Percentiles rank a stretch among this genome's conserved stretches.
Evolutionary conservation across 1,140 invertebrate species (phyloP).

Genomic region (Liolophura sinensis): DNA sequence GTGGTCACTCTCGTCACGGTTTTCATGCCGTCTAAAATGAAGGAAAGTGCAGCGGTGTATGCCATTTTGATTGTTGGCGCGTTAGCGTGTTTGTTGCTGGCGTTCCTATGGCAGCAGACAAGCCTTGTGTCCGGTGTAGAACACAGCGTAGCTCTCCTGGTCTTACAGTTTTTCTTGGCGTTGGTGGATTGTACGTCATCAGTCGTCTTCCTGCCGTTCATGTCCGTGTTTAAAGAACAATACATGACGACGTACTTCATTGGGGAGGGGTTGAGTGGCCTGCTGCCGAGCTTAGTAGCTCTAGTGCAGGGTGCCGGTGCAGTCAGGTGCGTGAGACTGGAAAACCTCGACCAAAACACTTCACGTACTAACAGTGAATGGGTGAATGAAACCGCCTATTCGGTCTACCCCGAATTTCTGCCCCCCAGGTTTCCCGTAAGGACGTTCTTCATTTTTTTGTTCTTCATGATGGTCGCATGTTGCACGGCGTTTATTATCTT

Average conservation of each 20-base stretch:
- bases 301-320: constrained; percentile 76
- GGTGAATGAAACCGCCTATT: constrained; percentile 14
- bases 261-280: constrained; percentile 82
- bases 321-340: constrained; percentile 60
- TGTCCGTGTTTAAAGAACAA: constrained; percentile 74
- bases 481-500: constrained; percentile 58
- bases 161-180: constrained; percentile 78
- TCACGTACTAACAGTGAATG: constrained; percentile 1
- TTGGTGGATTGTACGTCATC: constrained; percentile 89
- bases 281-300: constrained; percentile 81
- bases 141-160: constrained; percentile 74
- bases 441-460: constrained; percentile 74
- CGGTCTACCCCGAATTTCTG: constrained; percentile 24
- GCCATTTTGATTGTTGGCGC: constrained; percentile 68
- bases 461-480: constrained; percentile 58
- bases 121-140: constrained; percentile 60
- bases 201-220: constrained; percentile 85
- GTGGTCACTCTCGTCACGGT: constrained; percentile 65
- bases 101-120: constrained; percentile 74
- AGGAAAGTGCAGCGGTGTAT: constrained; percentile 67
- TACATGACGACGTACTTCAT: constrained; percentile 71
- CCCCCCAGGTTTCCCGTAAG: constrained; percentile 50
- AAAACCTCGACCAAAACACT: constrained; percentile 8
- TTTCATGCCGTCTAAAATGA: constrained; percentile 58
- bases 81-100: constrained; percentile 69